These are phyloP conservation scores for Leptinotarsa rubiginosa DNA, from an alignment of 2,888 invertebrate species.

Conservation along the genomic window DNA sequence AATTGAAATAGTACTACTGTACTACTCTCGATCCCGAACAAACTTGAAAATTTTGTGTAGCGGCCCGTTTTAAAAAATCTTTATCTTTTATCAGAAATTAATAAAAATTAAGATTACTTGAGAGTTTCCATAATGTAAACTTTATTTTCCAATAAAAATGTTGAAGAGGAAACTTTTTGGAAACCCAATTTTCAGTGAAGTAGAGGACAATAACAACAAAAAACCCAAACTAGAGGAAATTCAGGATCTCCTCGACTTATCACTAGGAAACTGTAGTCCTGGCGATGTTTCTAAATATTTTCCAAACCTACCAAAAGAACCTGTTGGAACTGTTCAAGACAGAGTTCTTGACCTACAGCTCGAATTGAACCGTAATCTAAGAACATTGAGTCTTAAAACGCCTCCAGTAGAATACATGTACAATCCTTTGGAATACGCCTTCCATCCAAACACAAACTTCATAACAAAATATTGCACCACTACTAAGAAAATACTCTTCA, in stretches of 20 bases:
- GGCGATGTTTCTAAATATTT: conserved; percentile 34
- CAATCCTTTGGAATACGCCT: conserved; percentile 89
- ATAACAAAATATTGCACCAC: conserved; percentile 76
- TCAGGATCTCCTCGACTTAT: conserved; percentile 30
- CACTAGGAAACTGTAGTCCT: conserved; percentile 26
- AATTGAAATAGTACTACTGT: conserved; percentile 6
- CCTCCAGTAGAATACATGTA: conserved; percentile 75
- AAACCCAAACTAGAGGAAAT: conserved; percentile 22
- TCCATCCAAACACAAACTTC: conserved; percentile 80
- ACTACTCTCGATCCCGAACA: too few relatives aligned
- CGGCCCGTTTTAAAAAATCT: too few relatives aligned
- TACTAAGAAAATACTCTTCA: conserved; percentile 79
- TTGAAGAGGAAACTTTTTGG: conserved; percentile 28
- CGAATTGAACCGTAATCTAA: conserved; percentile 47
- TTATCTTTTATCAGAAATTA: not conserved
- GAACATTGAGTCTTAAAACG: conserved; percentile 62
- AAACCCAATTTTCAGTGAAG: conserved; percentile 13
- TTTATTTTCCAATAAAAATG: conserved; percentile 13
- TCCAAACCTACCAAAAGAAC: conserved; percentile 21
- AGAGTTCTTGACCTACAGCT: conserved; percentile 49
- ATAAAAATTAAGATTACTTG: not conserved
- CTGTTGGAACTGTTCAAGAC: conserved; percentile 60
- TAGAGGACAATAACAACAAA: conserved; percentile 9
- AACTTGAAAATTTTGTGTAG: too few relatives aligned
- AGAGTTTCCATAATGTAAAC: not conserved